These are phyloP conservation scores for Ips nitidus DNA, from an alignment of 1,140 invertebrate genomes.

Conservation along the genomic window DNA sequence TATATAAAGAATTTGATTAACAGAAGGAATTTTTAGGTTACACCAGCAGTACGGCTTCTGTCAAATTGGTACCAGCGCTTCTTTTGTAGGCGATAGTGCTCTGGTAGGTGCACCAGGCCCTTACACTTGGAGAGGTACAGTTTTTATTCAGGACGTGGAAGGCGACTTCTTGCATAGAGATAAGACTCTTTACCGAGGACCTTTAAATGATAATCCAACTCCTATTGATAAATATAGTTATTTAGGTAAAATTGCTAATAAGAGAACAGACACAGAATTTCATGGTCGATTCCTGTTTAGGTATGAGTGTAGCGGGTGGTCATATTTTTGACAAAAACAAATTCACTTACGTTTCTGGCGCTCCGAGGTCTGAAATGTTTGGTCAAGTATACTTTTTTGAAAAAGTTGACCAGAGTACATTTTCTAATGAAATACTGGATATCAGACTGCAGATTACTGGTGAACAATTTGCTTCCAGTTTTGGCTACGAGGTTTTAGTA, in stretches of 20 bases:
- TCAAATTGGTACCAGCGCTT: constrained; percentile 87
- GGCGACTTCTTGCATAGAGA: constrained; percentile 76
- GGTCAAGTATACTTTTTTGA: constrained; percentile 85
- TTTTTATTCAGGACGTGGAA: constrained; percentile 76
- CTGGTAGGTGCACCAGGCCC: constrained; percentile 85
- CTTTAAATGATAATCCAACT: constrained; percentile 62
- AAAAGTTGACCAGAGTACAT: constrained; percentile 54
- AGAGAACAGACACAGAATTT: constrained; percentile 1
- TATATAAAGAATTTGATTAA: no score
- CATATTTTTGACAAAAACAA: constrained; percentile 66
- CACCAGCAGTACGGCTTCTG: constrained; percentile 90
- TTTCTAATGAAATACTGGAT: constrained; percentile 59
- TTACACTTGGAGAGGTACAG: constrained; percentile 84
- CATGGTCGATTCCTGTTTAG: constrained; percentile 50
- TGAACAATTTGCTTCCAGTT: constrained; percentile 86
- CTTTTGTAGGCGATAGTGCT: constrained; percentile 74
- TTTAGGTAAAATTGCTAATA: constrained; percentile 60
- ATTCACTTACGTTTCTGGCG: constrained; percentile 79
- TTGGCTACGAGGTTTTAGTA: constrained; percentile 82
- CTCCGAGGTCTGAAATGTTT: constrained; percentile 79
- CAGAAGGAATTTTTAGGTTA: constrained; percentile 57
- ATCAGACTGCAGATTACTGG: constrained; percentile 69
- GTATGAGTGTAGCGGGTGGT: constrained; percentile 85
- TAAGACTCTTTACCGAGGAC: constrained; percentile 76
- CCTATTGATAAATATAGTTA: constrained; percentile 90